Base-by-base conservation (phyloP, 2,888 invertebrate species). In the Tenthredo scrophulariae region DNA sequence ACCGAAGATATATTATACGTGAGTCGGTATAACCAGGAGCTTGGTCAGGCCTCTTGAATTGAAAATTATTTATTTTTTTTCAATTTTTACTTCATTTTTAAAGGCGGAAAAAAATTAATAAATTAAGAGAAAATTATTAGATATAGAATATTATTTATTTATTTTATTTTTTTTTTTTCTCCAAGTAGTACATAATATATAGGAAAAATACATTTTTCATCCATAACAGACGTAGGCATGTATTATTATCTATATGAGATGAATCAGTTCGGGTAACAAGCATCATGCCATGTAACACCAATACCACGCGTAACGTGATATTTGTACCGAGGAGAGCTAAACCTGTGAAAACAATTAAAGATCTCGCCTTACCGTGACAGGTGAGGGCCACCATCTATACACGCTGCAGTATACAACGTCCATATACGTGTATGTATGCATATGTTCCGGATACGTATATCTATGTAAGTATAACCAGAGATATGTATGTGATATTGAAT, bases 1-100 rank as follows among this genome's bases (percentile, higher is more conserved):
- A 92, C 90, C 67, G 50, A 46, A 18, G 54, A 65, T 80, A 80
- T 80, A 80, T 62, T 29, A 22, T 22, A 40, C 6, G 10, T 43
- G 6, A 46, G 37, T n/a, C 15, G 6, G 50, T 33, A 54, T 18
- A 77, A n/a, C 18, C 29, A n/a, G n/a, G 72, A 18, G 72, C n/a
- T 54, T n/a, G 54, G 54, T 54, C 54, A 54, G n/a, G 54, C 54
- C n/a, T 54, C 54, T 54, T n/a, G 54, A 54, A n/a, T n/a, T n/a
- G 7, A 54, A 54, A 54, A 54, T 54, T 54, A 54, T 7, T 54
- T n/a, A n/a, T 54, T 54, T 54, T n/a, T 54, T 54, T 54, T 0
- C 6, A 54, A 54, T n/a, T 54, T 54, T 54, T n/a, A 37, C n/a
- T n/a, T 26, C 10, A 33, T 29, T 15, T 18, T 18, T 18, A 6